A percentile compares a stretch with the other conserved stretches of the same genome.
Conservation (phyloP, 1,140 invertebrate species). For the Whitmania pigra region DNA sequence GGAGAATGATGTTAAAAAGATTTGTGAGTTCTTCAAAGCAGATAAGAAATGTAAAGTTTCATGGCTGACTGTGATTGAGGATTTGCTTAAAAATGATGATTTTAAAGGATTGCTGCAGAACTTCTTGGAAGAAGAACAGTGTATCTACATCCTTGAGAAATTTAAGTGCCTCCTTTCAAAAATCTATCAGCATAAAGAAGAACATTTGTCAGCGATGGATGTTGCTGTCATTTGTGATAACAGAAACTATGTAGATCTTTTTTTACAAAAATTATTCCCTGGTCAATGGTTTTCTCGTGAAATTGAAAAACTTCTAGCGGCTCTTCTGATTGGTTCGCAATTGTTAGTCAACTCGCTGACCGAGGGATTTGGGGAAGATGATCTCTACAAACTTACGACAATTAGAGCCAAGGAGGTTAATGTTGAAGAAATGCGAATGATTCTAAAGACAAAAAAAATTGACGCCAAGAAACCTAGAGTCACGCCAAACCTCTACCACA, state of each 20-base stretch:
- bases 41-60: not conserved
- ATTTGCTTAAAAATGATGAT: not conserved
- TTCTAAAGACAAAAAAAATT: not conserved
- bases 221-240: slow-evolving; percentile 9
- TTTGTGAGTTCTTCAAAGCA: not conserved
- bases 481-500: slow-evolving; percentile 11
- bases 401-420: too few relatives aligned
- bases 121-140: not conserved
- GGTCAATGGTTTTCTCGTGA: not conserved
- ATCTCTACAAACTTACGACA: not conserved
- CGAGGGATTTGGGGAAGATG: not conserved
- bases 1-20: not conserved
- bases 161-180: not conserved
- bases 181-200: not conserved
- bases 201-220: slow-evolving; percentile 6
- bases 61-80: not conserved
- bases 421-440: too few relatives aligned
- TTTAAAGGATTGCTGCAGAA: not conserved
- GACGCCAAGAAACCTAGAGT: not conserved
- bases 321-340: not conserved
- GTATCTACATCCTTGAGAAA: not conserved
- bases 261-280: not conserved
- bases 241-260: not conserved
- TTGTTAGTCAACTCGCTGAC: not conserved
- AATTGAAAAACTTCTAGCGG: not conserved